Conservation (phyloP, 2,113 vertebrate genomes). For the Microcebus lehilahytsara region DNA sequence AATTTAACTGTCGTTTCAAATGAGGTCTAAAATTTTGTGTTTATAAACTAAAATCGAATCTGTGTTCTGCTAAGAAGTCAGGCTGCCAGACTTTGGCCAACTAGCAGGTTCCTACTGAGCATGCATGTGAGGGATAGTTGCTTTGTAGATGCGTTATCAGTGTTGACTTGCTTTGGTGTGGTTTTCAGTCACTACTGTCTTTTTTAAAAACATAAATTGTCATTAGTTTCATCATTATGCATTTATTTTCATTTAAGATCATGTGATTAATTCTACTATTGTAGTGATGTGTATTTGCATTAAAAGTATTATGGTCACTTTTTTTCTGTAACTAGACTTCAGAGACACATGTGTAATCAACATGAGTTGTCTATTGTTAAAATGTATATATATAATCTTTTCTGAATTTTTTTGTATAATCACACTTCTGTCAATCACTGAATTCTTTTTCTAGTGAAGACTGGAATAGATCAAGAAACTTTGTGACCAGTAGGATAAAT, state of each 20-base stretch:
- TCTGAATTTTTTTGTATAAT: background rate
- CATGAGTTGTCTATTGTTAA: background rate
- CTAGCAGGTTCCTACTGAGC: background rate
- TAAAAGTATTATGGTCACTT: background rate
- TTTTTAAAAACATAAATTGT: background rate
- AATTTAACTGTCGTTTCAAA: background rate
- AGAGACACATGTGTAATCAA: background rate
- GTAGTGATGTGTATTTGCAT: background rate
- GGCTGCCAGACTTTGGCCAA: background rate
- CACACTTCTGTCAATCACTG: background rate
- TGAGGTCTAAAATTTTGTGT: background rate
- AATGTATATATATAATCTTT: background rate
- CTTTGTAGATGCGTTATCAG: background rate
- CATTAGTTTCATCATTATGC: background rate
- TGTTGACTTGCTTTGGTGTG: background rate
- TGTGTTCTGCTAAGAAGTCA: background rate
- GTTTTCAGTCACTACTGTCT: background rate
- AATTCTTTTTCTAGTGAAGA: background rate
- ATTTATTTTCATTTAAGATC: background rate
- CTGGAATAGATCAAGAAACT: background rate
- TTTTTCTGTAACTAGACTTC: background rate
- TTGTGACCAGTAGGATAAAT: background rate
- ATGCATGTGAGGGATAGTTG: background rate
- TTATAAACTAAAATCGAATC: background rate
- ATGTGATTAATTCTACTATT: background rate